Evolutionary conservation across 2,113 vertebrate species (phyloP).

Genomic region (Xiphophorus couchianus): DNA sequence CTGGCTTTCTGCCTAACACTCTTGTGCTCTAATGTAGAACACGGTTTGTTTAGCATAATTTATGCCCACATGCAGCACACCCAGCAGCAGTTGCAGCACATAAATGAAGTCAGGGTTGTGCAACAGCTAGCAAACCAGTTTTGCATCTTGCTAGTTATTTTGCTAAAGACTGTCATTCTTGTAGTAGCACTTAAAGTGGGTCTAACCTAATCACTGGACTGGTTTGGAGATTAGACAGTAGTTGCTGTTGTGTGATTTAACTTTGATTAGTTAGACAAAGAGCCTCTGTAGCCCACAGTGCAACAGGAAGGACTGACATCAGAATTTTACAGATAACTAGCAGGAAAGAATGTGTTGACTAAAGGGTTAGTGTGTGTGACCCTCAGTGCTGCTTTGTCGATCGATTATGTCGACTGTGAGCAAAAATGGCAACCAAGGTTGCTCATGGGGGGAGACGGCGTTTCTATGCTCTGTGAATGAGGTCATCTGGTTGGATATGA

Average conservation of each 20-base stretch:
- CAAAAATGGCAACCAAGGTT: slow-evolving; percentile 42
- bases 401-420: slow-evolving; percentile 59
- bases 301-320: slow-evolving; percentile 44
- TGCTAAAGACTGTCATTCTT: slow-evolving; percentile 32
- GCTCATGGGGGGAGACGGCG: slow-evolving; percentile 44
- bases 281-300: slow-evolving; percentile 43
- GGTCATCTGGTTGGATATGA: slow-evolving; percentile 73
- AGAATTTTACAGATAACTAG: slow-evolving; percentile 43
- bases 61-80: slow-evolving; percentile 32
- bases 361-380: slow-evolving; percentile 50
- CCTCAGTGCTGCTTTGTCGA: slow-evolving; percentile 36
- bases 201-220: slow-evolving; percentile 52
- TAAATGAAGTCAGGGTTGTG: slow-evolving; percentile 19
- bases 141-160: slow-evolving; percentile 18
- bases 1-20: slow-evolving; percentile 35
- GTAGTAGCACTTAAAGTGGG: slow-evolving; percentile 41
- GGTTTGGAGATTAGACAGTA: slow-evolving; percentile 62
- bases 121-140: slow-evolving; percentile 8
- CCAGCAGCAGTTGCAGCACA: slow-evolving; percentile 4
- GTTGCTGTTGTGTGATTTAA: slow-evolving; percentile 58
- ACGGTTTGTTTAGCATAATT: slow-evolving; percentile 50
- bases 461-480: slow-evolving; percentile 78
- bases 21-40: slow-evolving; percentile 47
- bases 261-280: slow-evolving; percentile 70
- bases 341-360: slow-evolving; percentile 41